Conservation (phyloP, 2,797 vertebrate species). For the Pseudotriccus pelzelni region DNA sequence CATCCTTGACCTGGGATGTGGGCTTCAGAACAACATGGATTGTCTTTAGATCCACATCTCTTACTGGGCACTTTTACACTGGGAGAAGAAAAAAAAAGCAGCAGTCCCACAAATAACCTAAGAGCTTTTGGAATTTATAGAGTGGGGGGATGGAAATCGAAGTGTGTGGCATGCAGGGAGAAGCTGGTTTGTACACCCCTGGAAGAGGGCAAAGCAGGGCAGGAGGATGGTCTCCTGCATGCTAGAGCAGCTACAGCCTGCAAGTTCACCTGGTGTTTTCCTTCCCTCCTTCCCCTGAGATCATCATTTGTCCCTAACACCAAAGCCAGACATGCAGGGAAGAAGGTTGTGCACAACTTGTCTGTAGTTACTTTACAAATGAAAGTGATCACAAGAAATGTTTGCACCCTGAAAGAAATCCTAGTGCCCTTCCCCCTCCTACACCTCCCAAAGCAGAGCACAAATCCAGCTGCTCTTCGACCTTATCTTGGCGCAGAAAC, state of each 20-base stretch:
- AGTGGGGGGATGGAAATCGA: neutral
- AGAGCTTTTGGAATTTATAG: neutral
- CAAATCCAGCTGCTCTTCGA: conserved; percentile 21
- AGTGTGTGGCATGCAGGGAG: neutral
- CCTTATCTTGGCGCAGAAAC: conserved; percentile 19
- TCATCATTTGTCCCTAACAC: fast-evolving
- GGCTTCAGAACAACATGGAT: neutral
- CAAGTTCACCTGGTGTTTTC: neutral
- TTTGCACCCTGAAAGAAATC: neutral
- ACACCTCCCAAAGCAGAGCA: neutral
- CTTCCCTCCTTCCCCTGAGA: neutral
- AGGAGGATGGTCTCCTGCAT: neutral
- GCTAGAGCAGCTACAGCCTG: neutral
- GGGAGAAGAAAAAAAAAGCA: neutral
- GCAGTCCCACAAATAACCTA: neutral
- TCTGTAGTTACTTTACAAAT: neutral
- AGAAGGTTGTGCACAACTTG: neutral
- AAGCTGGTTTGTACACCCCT: neutral
- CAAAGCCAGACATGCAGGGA: neutral
- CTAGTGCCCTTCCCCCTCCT: neutral
- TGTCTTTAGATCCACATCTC: neutral
- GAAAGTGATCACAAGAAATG: neutral
- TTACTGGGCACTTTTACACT: neutral
- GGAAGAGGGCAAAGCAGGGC: neutral
- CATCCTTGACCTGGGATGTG: neutral